Evolutionary conservation across 2,797 vertebrate species (phyloP).

Genomic region (Cheirogaleus major): DNA sequence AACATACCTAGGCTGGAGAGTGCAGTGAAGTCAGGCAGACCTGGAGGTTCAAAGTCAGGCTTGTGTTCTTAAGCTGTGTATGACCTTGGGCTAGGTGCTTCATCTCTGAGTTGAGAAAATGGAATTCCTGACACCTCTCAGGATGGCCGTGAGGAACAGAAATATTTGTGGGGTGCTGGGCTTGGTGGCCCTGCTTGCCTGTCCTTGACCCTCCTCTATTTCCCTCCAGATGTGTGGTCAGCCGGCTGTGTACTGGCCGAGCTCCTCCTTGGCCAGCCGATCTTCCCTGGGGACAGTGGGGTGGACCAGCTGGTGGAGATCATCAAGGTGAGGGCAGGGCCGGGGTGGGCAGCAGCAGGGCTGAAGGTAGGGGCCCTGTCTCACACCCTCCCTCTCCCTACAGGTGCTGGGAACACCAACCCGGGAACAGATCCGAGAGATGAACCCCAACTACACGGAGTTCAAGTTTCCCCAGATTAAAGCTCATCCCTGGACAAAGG

Average conservation of each 20-base stretch:
- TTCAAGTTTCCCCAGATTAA: slow-evolving; percentile 98
- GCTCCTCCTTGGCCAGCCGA: slow-evolving; percentile 94
- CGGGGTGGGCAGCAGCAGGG: not conserved
- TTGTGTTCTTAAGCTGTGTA: not conserved
- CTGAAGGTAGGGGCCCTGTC: not conserved
- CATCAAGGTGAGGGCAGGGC: slow-evolving; percentile 90
- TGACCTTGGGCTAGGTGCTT: not conserved
- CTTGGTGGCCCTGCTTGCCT: not conserved
- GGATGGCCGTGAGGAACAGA: not conserved
- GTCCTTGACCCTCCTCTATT: not conserved
- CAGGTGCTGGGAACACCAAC: slow-evolving; percentile 97
- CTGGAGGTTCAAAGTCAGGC: not conserved
- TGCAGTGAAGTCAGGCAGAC: not conserved
- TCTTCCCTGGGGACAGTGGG: slow-evolving; percentile 96
- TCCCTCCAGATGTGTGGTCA: slow-evolving; percentile 93
- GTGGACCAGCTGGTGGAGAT: slow-evolving; percentile 98
- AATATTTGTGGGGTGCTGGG: not conserved
- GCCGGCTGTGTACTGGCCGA: slow-evolving; percentile 96
- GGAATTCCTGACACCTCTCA: not conserved
- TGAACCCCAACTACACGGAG: slow-evolving; percentile 98
- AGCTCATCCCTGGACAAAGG: slow-evolving; percentile 98
- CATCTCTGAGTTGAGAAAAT: not conserved
- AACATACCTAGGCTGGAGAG: not conserved
- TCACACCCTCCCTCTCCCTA: not conserved
- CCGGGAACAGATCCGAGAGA: slow-evolving; percentile 96